Percentiles rank a stretch among this genome's conserved stretches.
Conservation (phyloP, 2,113 vertebrate genomes). For the Ammodytes marinus region DNA sequence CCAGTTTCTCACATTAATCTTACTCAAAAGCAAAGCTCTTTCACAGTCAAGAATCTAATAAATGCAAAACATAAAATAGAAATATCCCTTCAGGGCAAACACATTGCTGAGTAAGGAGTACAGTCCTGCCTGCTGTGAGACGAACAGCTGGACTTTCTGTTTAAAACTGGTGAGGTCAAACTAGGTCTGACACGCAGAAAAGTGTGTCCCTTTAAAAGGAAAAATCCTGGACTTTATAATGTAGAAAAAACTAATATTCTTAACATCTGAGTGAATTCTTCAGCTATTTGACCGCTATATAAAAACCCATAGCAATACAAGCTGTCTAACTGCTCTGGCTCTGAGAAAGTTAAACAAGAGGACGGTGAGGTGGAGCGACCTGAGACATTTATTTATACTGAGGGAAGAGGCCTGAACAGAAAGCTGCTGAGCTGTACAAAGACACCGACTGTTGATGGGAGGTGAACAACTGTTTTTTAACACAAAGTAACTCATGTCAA, state of each 20-base stretch:
- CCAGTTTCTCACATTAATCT: too few relatives aligned
- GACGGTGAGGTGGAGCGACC: constrained; percentile 13
- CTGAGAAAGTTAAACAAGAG: constrained; percentile 29
- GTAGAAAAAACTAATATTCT: neutral
- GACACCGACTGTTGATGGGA: constrained; percentile 25
- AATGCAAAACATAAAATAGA: neutral
- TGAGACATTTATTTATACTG: constrained; percentile 51
- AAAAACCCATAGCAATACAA: constrained; percentile 3
- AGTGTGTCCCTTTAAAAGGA: neutral
- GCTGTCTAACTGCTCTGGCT: constrained; percentile 32
- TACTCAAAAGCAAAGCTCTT: constrained; percentile 6
- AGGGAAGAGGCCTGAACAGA: constrained; percentile 33
- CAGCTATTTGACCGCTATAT: constrained; percentile 13
- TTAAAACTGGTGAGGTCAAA: neutral
- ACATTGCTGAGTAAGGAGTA: constrained; percentile 12
- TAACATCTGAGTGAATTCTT: constrained; percentile 14
- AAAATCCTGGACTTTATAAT: neutral
- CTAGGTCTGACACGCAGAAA: constrained; percentile 3
- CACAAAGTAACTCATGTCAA: neutral
- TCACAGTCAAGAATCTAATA: constrained; percentile 2
- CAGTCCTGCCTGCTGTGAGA: neutral
- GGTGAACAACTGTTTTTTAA: neutral
- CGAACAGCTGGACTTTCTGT: constrained; percentile 43
- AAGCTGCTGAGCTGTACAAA: constrained; percentile 31
- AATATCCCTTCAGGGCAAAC: constrained; percentile 8